Base-by-base conservation (phyloP, 2,113 vertebrate species). In the Trematomus loennbergii region DNA sequence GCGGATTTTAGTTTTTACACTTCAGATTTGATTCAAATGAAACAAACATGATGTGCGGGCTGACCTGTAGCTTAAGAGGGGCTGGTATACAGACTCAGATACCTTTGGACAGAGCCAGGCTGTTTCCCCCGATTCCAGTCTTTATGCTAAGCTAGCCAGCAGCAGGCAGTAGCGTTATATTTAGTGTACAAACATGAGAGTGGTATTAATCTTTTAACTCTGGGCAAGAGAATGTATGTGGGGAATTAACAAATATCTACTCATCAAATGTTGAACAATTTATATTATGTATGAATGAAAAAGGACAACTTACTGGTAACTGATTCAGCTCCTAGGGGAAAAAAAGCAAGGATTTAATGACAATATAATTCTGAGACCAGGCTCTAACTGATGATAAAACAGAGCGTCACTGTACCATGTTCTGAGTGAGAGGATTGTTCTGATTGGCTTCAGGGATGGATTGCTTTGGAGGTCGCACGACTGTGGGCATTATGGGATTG, bases 401-500 rank as follows among this genome's bases (percentile, higher is more conserved):
- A 64, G 5, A 9, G 36, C 15, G 20, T 20, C 22, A 54, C 15
- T 18, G 40, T 93, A 99, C 98, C 97, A 96, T 95, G 88, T 97
- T 96, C 86, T 96, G 93, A 66, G 95, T 88, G 3, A 89, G 86
- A n/a, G 87, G 90, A 66, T 94, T 89, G 73, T 72, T 81, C 68
- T 84, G 83, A 17, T 85, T 86, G n/a, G 92, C 83, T 55, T 96
- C 95, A 11, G 94, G 93, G 43, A 93, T 52, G 54, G 93, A 90
- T 11, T 96, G 96, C 81, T 97, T 97, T 3, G 96, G 96, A 67
- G 97, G 97, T 68, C 95, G 96, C 83, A 99, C 97, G 8, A 99
- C 97, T 2, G 97, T 99, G 1, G 98, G 98, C 97, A 98, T 98
- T 57, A 98, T 97, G 77, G 87, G 95, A 87, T 99, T 97, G 79